Evolutionary conservation across 2,888 invertebrate genomes (phyloP).

Genomic region (Cotesia congregata): DNA sequence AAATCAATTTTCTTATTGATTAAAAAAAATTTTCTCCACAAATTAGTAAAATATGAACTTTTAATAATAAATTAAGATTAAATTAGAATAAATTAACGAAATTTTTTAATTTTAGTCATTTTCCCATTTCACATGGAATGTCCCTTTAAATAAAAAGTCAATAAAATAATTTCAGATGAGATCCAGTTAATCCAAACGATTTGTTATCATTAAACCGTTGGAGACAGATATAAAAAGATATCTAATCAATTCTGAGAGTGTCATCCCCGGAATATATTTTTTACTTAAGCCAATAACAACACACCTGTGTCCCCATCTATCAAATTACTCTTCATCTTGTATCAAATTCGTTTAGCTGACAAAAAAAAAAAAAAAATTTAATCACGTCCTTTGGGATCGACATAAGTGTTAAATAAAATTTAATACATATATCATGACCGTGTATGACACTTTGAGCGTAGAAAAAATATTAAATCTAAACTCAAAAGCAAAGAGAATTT

Average conservation of each 20-base stretch:
- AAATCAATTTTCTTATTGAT: no score
- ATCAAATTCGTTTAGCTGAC: not conserved
- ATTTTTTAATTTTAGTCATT: no score
- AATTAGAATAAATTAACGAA: no score
- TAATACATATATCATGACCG: not conserved
- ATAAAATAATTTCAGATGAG: no score
- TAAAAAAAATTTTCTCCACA: no score
- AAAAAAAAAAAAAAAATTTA: not conserved
- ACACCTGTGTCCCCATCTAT: not conserved
- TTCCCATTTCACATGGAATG: no score
- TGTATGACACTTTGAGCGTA: not conserved
- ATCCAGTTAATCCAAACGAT: no score
- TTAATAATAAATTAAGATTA: no score
- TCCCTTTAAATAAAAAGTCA: no score
- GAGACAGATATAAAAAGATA: not conserved
- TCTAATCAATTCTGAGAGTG: not conserved
- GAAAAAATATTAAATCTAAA: not conserved
- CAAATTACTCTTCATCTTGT: not conserved
- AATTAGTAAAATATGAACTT: no score
- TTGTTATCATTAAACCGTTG: no score
- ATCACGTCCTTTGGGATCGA: conserved; percentile 1
- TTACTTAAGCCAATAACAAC: not conserved
- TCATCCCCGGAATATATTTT: not conserved
- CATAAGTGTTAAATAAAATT: not conserved
- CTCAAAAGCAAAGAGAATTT: not conserved